Evolutionary conservation across 2,888 invertebrate species (phyloP).

Genomic region (Neoascia interrupta): DNA sequence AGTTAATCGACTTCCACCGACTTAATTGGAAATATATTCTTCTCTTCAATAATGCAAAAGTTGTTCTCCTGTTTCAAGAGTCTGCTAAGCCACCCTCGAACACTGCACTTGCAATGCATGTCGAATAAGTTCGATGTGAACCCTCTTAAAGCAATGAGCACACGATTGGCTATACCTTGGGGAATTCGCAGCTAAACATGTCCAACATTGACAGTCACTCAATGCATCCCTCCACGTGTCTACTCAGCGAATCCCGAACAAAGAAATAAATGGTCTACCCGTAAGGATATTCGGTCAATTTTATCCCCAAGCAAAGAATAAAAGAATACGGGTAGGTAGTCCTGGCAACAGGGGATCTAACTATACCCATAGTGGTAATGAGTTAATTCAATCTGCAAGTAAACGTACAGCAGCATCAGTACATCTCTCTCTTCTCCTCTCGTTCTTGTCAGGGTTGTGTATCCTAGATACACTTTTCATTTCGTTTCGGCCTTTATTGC

Average conservation of each 20-base stretch:
- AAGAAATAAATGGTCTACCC: no score
- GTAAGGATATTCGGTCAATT: slow-evolving; percentile 6
- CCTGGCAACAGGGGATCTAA: slow-evolving; percentile 14
- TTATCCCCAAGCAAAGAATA: neutral
- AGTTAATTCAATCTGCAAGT: slow-evolving; percentile 60
- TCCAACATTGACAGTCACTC: no score
- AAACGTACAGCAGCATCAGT: slow-evolving; percentile 19
- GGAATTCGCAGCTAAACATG: no score
- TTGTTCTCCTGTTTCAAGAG: no score
- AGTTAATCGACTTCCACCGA: no score
- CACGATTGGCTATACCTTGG: no score
- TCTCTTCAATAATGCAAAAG: no score
- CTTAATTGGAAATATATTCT: no score
- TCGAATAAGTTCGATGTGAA: no score
- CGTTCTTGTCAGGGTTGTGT: neutral
- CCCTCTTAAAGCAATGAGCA: no score
- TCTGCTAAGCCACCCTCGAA: no score
- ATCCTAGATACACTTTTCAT: slow-evolving; percentile 15
- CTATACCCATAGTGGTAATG: slow-evolving; percentile 51
- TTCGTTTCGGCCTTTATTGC: slow-evolving; percentile 52
- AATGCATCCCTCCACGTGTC: neutral
- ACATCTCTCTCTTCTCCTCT: neutral
- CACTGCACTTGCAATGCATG: no score
- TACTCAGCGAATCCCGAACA: neutral
- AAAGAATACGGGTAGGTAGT: neutral